Evolutionary conservation across 2,113 vertebrate species (phyloP), one percentile per base, ranked within the genome.

Genomic region (Pelusios castaneus): DNA sequence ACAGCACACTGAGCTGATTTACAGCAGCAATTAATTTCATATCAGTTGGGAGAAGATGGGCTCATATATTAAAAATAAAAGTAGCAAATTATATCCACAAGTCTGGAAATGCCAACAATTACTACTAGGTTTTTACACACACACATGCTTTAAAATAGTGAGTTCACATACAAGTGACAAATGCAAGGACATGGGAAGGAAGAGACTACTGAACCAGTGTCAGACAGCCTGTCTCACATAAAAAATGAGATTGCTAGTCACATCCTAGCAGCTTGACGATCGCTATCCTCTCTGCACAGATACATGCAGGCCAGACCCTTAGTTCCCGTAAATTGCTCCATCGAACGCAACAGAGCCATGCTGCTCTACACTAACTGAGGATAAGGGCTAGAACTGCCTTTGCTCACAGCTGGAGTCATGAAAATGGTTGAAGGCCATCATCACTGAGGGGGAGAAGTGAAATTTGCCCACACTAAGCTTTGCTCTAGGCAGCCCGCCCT

Each of bases 1-100:
- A 90, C 43, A 94, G 91, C 93, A 94, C 87, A 92, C 88, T 91
- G 94, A 96, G 91, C 93, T 96, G 89, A 96, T 95, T 96, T 96
- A 90, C 90, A 84, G 73, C 88, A 91, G 55, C 85, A 95, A 95
- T 94, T 83, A 89, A 88, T 78, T 77, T 56, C 83, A 80, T 78
- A 85, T 92, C 93, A 96, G 38, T 17, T 87, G 85, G 95, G 91
- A 96, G 86, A 47, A 43, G 87, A 90, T 82, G 90, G 54, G 80
- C 94, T 91, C 87, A 79, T 85, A 34, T 92, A 91, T 94, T 82
- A 83, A 16, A 55, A 84, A 87, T 70, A 77, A 38, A 82, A 92
- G 67, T 84, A 96, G 82, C 49, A 94, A 83, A 93, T 84, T 90
- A 91, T 88, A 77, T 70, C 87, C 91, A 95, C 92, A 79, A 93